Conservation (phyloP, 2,797 vertebrate species). For the Sebastes umbrosus region DNA sequence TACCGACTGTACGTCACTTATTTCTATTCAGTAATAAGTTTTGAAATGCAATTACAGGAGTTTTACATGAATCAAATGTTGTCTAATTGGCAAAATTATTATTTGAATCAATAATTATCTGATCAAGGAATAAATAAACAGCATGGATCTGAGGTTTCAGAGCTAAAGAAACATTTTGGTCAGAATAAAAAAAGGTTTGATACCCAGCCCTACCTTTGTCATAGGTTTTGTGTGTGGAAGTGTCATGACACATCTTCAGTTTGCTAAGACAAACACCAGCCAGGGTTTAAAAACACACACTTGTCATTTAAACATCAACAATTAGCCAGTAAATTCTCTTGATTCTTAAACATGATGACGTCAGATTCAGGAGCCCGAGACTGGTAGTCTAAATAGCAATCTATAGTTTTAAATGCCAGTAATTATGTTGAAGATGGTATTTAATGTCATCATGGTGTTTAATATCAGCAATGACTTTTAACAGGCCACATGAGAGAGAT, state of each 20-base stretch:
- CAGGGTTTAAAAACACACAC: too few relatives aligned
- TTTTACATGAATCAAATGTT: not conserved
- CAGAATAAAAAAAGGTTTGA: not conserved
- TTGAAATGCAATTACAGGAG: not conserved
- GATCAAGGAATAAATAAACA: not conserved
- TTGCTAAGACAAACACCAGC: too few relatives aligned
- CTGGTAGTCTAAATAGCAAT: not conserved
- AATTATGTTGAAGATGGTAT: not conserved
- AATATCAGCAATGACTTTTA: slow-evolving; percentile 1
- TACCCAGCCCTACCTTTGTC: too few relatives aligned
- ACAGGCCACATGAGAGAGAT: not conserved
- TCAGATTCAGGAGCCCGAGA: not conserved
- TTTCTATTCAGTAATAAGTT: not conserved
- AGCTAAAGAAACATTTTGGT: not conserved
- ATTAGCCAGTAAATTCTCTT: too few relatives aligned
- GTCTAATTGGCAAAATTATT: not conserved
- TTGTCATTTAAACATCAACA: too few relatives aligned
- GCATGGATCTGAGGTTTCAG: not conserved
- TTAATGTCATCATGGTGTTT: not conserved
- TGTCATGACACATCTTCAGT: not conserved
- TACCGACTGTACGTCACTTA: not conserved
- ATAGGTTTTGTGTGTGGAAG: too few relatives aligned
- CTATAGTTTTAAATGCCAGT: not conserved
- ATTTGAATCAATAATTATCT: not conserved
- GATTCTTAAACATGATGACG: not conserved